Percentiles rank a stretch among this genome's conserved stretches.
phyloP scores from a whole-genome alignment of 2,797 vertebrate genomes.

The Jordanella pulchra region DNA sequence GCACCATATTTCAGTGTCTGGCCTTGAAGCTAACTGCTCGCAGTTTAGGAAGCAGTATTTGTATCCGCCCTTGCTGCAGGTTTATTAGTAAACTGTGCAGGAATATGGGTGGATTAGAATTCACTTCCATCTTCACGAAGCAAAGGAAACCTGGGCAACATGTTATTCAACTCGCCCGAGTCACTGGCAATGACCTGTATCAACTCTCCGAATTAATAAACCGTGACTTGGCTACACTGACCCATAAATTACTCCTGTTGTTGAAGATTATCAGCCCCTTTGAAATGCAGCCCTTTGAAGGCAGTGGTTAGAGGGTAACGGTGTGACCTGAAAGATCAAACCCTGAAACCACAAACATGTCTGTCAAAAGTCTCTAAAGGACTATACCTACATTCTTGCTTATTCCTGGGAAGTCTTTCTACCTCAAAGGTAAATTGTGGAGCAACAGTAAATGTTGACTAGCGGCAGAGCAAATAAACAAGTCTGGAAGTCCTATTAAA shows the following conservation, averaged over 20 bases:
- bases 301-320: conserved; percentile 23
- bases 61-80: conserved; percentile 30
- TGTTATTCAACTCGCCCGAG: conserved; percentile 41
- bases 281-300: conserved; percentile 33
- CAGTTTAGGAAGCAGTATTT: conserved; percentile 1
- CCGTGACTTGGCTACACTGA: conserved; percentile 54
- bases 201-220: conserved; percentile 50
- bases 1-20: conserved; percentile 23
- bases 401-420: background rate
- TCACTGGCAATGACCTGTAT: conserved; percentile 38
- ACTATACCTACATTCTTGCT: conserved; percentile 3
- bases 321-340: conserved; percentile 38
- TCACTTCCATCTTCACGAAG: conserved; percentile 49
- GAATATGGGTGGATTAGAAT: conserved; percentile 55
- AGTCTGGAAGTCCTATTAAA: conserved; percentile 41
- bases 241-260: conserved; percentile 55
- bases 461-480: conserved; percentile 14
- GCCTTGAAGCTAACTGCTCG: conserved; percentile 37
- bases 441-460: conserved; percentile 19
- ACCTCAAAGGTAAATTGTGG: conserved; percentile 14
- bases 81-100: conserved; percentile 61
- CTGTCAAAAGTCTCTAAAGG: conserved; percentile 20
- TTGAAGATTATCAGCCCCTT: conserved; percentile 36
- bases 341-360: conserved; percentile 23
- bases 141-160: conserved; percentile 49